Evolutionary conservation across 1,140 invertebrate species (phyloP).

Genomic region (Vollenhovia emeryi): DNA sequence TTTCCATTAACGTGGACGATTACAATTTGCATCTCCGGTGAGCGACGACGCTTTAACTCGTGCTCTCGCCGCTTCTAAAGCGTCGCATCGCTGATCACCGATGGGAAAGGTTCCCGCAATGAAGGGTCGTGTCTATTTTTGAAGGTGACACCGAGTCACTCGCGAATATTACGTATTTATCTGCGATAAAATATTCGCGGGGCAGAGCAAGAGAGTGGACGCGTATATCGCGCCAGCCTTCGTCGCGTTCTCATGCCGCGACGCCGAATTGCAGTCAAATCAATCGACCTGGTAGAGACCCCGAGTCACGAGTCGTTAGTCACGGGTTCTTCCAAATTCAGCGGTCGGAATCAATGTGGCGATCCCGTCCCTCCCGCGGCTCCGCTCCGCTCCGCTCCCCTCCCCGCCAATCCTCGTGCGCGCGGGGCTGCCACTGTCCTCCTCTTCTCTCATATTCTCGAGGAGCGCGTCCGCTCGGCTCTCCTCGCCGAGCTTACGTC

Average conservation of each 20-base stretch:
- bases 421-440: constrained; percentile 29
- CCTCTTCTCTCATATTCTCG: constrained; percentile 46
- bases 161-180: background rate
- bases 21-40: background rate
- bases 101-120: background rate
- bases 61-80: background rate
- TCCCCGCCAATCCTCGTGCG: background rate
- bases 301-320: constrained; percentile 58
- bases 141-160: background rate
- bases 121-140: background rate
- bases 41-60: background rate
- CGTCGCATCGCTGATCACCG: background rate
- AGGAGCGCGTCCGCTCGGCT: constrained; percentile 47
- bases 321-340: constrained; percentile 67
- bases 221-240: background rate
- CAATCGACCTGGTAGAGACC: constrained; percentile 65
- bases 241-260: background rate
- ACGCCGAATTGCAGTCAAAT: constrained; percentile 40
- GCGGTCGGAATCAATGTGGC: constrained; percentile 70
- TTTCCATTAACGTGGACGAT: background rate
- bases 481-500: constrained; percentile 45
- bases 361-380: constrained; percentile 27
- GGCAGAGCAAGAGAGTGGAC: background rate
- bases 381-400: no score
- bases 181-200: constrained; percentile 4